Evolutionary conservation across 2,797 vertebrate species (phyloP).

Genomic region (Dallia pectoralis): DNA sequence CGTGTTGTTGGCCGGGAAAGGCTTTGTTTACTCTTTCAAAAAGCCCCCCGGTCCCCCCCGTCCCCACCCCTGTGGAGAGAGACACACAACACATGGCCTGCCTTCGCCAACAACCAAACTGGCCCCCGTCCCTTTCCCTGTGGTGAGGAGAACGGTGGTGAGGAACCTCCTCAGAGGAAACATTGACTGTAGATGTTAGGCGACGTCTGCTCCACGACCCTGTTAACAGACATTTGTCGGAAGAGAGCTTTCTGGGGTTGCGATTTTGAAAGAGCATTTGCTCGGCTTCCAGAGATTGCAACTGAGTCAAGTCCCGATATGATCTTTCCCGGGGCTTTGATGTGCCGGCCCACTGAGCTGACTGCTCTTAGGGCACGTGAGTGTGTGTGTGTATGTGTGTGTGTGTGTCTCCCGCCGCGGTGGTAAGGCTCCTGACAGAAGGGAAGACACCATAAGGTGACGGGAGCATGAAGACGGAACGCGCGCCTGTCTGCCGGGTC

Average conservation of each 20-base stretch:
- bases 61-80: slow-evolving; percentile 6
- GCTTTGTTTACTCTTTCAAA: slow-evolving; percentile 37
- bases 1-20: slow-evolving; percentile 33
- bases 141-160: not conserved
- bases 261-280: not conserved
- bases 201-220: not conserved
- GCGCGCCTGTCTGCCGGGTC: slow-evolving; percentile 44
- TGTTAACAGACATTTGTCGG: not conserved
- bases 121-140: not conserved
- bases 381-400: slow-evolving; percentile 50
- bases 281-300: slow-evolving; percentile 5
- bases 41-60: too few relatives aligned
- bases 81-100: slow-evolving; percentile 6
- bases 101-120: slow-evolving; percentile 9
- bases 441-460: slow-evolving; percentile 74
- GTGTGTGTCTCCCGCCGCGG: slow-evolving; percentile 28
- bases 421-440: slow-evolving; percentile 28
- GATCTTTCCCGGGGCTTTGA: slow-evolving; percentile 50
- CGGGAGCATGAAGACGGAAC: slow-evolving; percentile 72
- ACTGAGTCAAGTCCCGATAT: slow-evolving; percentile 22
- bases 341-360: slow-evolving; percentile 31
- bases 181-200: not conserved
- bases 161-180: slow-evolving; percentile 8
- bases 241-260: not conserved
- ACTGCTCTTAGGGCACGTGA: slow-evolving; percentile 39